Percentiles rank a stretch among this genome's conserved stretches.
Conservation (phyloP, 2,888 invertebrate species). For the Encarsia formosa region DNA sequence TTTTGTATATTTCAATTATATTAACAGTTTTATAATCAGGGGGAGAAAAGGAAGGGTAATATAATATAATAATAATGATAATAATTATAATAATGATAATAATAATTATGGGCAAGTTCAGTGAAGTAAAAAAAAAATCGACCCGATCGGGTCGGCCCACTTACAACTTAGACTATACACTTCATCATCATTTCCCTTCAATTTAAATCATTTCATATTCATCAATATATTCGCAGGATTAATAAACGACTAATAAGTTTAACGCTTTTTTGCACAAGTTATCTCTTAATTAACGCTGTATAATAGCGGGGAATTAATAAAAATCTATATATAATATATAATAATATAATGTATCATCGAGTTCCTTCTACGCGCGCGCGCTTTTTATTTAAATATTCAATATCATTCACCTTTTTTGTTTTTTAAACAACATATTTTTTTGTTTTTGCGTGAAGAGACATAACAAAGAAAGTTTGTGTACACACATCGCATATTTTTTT, state of each 20-base stretch:
- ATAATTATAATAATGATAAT: too few species aligned
- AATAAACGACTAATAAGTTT: conserved; percentile 27
- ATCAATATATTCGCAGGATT: conserved; percentile 27
- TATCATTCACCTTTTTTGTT: neutral
- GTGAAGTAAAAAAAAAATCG: conserved; percentile 42
- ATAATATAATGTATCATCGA: too few species aligned
- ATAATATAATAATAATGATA: too few species aligned
- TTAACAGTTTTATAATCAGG: conserved; percentile 42
- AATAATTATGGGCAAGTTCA: conserved; percentile 37
- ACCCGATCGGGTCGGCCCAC: conserved; percentile 38
- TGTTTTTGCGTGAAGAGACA: too few species aligned
- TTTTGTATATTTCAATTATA: too few species aligned
- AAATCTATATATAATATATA: conserved; percentile 22
- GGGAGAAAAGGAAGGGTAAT: too few species aligned
- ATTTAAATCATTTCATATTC: conserved; percentile 1
- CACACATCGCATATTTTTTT: neutral
- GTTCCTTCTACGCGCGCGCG: conserved; percentile 23
- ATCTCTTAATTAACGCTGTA: conserved; percentile 23
- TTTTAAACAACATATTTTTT: too few species aligned
- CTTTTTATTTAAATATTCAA: conserved; percentile 13
- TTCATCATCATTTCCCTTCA: conserved; percentile 25
- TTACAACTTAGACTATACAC: conserved; percentile 32
- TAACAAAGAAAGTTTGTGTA: too few species aligned
- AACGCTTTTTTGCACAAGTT: conserved; percentile 22
- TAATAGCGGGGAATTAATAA: conserved; percentile 24